These are phyloP conservation scores for Corvus hawaiiensis DNA, from an alignment of 2,113 vertebrate genomes.

Conservation along the genomic window DNA sequence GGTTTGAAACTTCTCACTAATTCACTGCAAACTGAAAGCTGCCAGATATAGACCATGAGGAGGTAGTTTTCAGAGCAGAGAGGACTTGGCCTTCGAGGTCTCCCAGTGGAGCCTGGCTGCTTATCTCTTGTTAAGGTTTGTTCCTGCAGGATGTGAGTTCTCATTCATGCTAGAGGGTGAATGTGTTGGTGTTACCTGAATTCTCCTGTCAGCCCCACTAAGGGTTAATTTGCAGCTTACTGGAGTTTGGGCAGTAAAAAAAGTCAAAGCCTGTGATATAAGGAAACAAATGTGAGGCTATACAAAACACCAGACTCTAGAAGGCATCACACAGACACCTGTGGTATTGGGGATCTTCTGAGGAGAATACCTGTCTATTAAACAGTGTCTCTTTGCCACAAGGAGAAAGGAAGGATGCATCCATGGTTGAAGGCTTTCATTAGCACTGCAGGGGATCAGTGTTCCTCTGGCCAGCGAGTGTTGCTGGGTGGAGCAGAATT, in stretches of 20 bases:
- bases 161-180: background rate
- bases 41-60: background rate
- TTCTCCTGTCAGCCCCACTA: fast-evolving
- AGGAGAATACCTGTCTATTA: fast-evolving
- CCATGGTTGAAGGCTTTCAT: background rate
- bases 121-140: background rate
- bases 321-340: background rate
- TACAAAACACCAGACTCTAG: background rate
- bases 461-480: background rate
- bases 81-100: background rate
- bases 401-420: background rate
- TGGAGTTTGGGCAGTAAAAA: background rate
- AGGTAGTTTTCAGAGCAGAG: background rate
- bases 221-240: background rate
- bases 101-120: background rate
- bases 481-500: background rate
- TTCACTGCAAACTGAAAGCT: background rate
- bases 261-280: background rate
- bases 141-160: background rate
- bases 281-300: background rate
- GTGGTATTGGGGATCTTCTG: background rate
- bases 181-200: background rate
- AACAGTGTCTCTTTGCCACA: background rate
- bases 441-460: background rate
- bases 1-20: background rate